Evolutionary conservation across 2,888 invertebrate genomes (phyloP).

Genomic region (Callimorpha dominula): DNA sequence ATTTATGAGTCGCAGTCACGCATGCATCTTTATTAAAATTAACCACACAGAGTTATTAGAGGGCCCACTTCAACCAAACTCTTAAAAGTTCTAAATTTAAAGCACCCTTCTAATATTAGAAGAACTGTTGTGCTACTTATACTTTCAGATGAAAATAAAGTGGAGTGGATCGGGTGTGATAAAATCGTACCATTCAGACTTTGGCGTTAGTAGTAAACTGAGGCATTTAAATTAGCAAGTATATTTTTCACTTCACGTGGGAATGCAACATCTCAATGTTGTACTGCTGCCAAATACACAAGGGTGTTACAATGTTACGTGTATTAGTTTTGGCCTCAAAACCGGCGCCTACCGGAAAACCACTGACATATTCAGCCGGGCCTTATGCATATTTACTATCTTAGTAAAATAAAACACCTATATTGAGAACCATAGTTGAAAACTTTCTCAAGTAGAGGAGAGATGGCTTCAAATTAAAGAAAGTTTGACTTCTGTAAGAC

Average conservation of each 20-base stretch:
- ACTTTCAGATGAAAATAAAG: not conserved
- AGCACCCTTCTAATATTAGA: slow-evolving; percentile 26
- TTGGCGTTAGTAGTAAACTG: not conserved
- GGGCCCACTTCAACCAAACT: slow-evolving; percentile 26
- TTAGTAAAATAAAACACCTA: too few relatives aligned
- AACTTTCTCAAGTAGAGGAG: too few relatives aligned
- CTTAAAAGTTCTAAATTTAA: slow-evolving; percentile 32
- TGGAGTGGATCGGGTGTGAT: not conserved
- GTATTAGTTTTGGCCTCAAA: not conserved
- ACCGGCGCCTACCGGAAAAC: too few relatives aligned
- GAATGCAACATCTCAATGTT: not conserved
- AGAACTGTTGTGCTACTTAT: not conserved
- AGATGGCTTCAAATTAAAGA: too few relatives aligned
- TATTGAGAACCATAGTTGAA: too few relatives aligned
- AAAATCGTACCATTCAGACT: not conserved
- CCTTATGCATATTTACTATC: too few relatives aligned
- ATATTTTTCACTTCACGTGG: not conserved
- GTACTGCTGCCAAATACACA: not conserved
- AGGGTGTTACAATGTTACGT: not conserved
- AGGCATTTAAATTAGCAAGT: not conserved
- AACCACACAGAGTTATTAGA: slow-evolving; percentile 24
- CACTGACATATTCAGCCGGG: too few relatives aligned
- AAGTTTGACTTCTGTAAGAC: not conserved
- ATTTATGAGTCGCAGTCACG: slow-evolving; percentile 20
- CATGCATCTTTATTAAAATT: slow-evolving; percentile 39